A percentile compares a stretch with the other conserved stretches of the same genome.
Evolutionary conservation across 2,113 vertebrate genomes (phyloP).

Genomic region (Pteruthius melanotis): DNA sequence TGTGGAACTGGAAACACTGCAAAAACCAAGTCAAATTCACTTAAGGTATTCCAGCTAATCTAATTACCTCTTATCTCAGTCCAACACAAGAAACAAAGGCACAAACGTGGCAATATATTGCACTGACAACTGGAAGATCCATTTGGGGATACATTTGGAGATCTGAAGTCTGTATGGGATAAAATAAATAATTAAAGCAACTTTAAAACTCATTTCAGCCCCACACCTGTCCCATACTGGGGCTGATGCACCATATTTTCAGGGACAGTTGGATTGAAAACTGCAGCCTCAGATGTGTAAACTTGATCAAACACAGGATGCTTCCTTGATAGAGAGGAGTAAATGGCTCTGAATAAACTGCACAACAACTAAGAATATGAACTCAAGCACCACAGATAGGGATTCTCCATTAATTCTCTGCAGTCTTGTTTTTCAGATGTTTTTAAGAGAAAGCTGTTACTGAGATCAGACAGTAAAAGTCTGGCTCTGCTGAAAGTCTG

Average conservation of each 20-base stretch:
- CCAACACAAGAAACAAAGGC: conserved; percentile 21
- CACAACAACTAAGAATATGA: background rate
- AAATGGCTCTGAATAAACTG: background rate
- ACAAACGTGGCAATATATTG: background rate
- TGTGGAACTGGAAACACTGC: background rate
- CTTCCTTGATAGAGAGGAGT: background rate
- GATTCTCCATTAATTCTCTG: background rate
- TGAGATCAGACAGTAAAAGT: background rate
- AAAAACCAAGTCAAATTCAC: conserved; percentile 11
- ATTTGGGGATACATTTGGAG: background rate
- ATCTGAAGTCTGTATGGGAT: background rate
- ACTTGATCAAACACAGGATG: background rate
- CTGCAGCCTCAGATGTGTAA: background rate
- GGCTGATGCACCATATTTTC: background rate
- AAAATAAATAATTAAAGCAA: background rate
- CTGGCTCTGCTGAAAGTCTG: background rate
- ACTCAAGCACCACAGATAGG: background rate
- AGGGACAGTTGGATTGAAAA: background rate
- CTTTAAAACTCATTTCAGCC: background rate
- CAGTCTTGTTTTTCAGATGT: background rate
- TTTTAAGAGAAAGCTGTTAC: background rate
- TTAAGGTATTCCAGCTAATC: background rate
- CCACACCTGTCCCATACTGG: background rate
- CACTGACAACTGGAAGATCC: background rate
- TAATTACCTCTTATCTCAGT: conserved; percentile 22